Evolutionary conservation across 2,888 invertebrate genomes (phyloP).

Genomic region (Drosophila lutescens): DNA sequence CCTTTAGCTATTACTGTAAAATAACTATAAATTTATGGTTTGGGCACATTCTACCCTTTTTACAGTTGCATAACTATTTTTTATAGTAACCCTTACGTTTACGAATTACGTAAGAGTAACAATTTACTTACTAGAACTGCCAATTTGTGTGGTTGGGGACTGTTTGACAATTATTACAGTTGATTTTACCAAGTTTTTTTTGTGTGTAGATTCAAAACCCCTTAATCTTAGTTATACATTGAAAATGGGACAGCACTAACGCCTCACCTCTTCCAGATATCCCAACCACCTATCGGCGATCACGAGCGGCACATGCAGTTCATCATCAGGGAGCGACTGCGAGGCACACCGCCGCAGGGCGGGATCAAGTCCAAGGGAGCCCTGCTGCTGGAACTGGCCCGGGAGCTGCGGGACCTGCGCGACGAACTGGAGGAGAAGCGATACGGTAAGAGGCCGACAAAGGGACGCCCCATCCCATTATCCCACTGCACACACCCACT

Average conservation of each 20-base stretch:
- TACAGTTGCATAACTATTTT: too few species aligned
- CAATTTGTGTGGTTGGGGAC: too few species aligned
- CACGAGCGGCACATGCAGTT: conserved; percentile 94
- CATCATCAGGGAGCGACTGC: conserved; percentile 93
- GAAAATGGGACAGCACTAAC: not conserved
- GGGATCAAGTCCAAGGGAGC: conserved; percentile 91
- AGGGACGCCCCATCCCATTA: not conserved
- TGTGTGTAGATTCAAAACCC: too few species aligned
- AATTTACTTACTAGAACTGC: too few species aligned
- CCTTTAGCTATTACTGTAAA: too few species aligned
- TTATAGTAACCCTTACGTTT: too few species aligned
- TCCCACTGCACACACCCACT: conserved; percentile 8
- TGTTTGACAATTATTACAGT: too few species aligned
- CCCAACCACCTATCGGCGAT: conserved; percentile 92
- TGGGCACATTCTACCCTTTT: too few species aligned
- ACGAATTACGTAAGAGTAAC: too few species aligned
- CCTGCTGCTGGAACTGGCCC: conserved; percentile 92
- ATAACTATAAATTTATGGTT: too few species aligned
- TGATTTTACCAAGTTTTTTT: too few species aligned
- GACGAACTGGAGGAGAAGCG: conserved; percentile 92
- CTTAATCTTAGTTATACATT: too few species aligned
- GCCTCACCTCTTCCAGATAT: conserved; percentile 85
- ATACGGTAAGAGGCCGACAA: conserved; percentile 74
- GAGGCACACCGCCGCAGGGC: conserved; percentile 90
- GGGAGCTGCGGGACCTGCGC: conserved; percentile 93